Conservation (phyloP, 2,113 vertebrate species). For the Tautogolabrus adspersus region DNA sequence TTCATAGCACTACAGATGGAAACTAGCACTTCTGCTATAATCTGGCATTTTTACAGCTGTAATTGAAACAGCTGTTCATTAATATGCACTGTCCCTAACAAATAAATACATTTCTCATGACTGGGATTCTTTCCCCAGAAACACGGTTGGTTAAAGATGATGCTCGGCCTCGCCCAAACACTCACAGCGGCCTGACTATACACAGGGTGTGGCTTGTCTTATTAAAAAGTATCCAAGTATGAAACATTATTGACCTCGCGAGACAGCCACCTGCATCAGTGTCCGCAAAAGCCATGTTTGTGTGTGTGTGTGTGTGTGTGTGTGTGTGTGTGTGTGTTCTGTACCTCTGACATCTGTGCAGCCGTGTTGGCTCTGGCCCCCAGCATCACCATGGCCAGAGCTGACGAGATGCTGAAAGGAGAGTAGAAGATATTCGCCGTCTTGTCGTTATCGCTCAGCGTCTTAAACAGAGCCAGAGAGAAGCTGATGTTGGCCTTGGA, state of each 20-base stretch:
- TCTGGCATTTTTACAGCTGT: too few relatives aligned
- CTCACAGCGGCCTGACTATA: background rate
- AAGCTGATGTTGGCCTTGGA: slow-evolving; percentile 85
- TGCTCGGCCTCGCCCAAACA: background rate
- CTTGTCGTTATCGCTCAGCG: slow-evolving; percentile 74
- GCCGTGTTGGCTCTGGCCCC: slow-evolving; percentile 87
- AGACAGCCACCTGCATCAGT: too few relatives aligned
- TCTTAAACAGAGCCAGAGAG: slow-evolving; percentile 85
- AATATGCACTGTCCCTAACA: too few relatives aligned
- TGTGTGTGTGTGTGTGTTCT: slow-evolving; percentile 2
- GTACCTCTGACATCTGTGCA: slow-evolving; percentile 89
- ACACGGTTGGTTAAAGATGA: background rate
- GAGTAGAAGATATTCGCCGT: slow-evolving; percentile 86
- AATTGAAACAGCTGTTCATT: too few relatives aligned
- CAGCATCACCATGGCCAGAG: slow-evolving; percentile 87
- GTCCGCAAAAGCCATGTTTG: too few relatives aligned
- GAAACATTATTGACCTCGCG: too few relatives aligned
- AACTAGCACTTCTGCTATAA: too few relatives aligned
- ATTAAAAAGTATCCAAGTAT: too few relatives aligned
- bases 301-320: too few relatives aligned
- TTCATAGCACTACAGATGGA: too few relatives aligned
- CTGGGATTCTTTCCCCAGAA: background rate
- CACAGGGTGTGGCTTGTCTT: slow-evolving; percentile 31
- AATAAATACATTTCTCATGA: too few relatives aligned
- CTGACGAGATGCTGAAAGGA: slow-evolving; percentile 87